A percentile compares a stretch with the other conserved stretches of the same genome.
Conservation (phyloP, 2,888 invertebrate species). For the Nephrotoma flavescens region DNA sequence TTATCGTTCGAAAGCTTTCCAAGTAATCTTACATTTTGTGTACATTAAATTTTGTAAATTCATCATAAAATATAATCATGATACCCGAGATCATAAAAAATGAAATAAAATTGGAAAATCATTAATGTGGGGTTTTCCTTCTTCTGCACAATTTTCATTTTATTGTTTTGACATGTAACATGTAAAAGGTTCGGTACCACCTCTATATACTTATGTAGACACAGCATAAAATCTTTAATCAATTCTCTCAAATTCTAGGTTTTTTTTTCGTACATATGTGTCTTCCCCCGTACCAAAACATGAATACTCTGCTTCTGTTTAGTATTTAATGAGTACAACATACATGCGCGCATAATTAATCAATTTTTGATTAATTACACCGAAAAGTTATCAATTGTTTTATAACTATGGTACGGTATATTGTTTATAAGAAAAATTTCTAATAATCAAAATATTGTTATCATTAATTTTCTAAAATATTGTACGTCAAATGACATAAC, state of each 20-base stretch:
- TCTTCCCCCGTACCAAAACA: too few species aligned
- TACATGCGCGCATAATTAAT: background rate
- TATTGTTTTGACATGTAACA: background rate
- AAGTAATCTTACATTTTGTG: background rate
- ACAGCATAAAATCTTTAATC: background rate
- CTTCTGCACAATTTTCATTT: background rate
- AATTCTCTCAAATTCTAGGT: background rate
- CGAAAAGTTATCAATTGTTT: background rate
- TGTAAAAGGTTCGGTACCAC: background rate
- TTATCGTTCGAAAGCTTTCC: background rate
- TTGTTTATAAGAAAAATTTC: background rate
- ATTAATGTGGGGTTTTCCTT: background rate
- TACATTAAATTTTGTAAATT: background rate
- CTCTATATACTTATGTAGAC: background rate
- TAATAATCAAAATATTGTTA: background rate
- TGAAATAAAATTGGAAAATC: background rate
- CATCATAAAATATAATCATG: background rate
- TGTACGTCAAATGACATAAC: background rate
- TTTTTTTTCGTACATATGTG: background rate
- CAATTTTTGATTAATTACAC: background rate
- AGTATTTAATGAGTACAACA: background rate
- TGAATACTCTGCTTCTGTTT: too few species aligned
- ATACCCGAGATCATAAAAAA: background rate
- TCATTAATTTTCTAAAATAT: background rate
- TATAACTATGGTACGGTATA: background rate